Evolutionary conservation across 1,140 invertebrate species (phyloP), one percentile per base, ranked within the genome.

Genomic region (Cataglyphis hispanica): DNA sequence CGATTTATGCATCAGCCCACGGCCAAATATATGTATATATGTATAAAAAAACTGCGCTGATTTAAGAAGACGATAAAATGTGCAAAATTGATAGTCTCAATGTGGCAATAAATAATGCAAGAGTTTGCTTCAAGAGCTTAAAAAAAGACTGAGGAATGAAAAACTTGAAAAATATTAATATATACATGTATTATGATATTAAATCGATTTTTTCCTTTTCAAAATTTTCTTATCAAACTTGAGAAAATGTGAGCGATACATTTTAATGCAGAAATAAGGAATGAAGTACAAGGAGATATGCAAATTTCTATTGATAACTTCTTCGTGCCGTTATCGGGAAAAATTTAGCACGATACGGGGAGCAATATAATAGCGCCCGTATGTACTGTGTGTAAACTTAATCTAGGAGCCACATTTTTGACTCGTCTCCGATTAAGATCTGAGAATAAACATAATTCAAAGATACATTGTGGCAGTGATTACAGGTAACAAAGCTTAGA

Each of bases 401-500:
- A 81, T 72, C 66, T 58, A 31, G 66, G 19, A 81, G 50, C 25
- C 25, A 60, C 66, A 81, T 81, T 81, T 81, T 81, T 43, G 37
- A 70, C 53, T 70, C 16, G 25, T 81, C 50, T 5, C 7, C 34
- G 66, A 81, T 81, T 81, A 81, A 37, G 13, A 81, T 81, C 78
- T 60, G 53, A 60, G 50, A 81, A 72, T 81, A 70, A 58, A 81
- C 50, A 70, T 81, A 72, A 81, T 70, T 72, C 78, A 81, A 72
- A 81, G 50, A 81, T 58, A 81, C 50, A 81, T 81, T 81, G 34
- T 58, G 34, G 66, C 25, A 43, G 66, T 81, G 78, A 81, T 72
- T 81, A 81, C 37, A 81, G 34, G 77, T 81, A 81, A 81, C 64
- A 81, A 81, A 81, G 50, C 53, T 60, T 31, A 81, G 66, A 81